Evolutionary conservation across 1,140 invertebrate genomes (phyloP), one percentile per base, ranked within the genome.

Genomic region (Cyclargus thomasi): DNA sequence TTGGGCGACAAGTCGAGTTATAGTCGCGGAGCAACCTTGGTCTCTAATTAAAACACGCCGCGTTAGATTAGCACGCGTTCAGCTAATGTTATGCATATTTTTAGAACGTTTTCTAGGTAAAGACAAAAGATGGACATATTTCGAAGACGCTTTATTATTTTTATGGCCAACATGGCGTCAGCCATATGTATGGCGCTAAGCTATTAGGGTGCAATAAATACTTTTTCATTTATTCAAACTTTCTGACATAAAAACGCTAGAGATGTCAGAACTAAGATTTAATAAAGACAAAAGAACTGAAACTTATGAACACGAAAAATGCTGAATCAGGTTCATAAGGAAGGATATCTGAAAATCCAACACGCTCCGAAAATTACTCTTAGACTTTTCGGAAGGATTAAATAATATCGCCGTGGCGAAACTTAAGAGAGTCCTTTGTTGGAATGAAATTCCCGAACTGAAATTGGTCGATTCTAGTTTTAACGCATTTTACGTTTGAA

Each of bases 1-100:
- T 74, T 73, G 67, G 59, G 22, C 57, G 69, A 75, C 63, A 35
- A 66, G 62, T 69, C 53, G 69, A 23, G 18, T 59, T 59, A 59
- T 59, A 20, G 55, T 18, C 55, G 55, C 21, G 55, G 55, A 59
- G 17, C 17, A 57, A 59, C 55, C 55, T 59, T 59, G 55, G 55
- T 18, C 8, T 5, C n/a, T 59, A 59, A 59, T 59, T 59, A 59
- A 59, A 59, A 59, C 10, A 59, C 55, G 6, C 18, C 53, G 18
- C 16, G 53, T 55, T 59, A 21, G 39, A 47, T 47, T 47, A 47
- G 39, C 39, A 16, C 39, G 39, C 39, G 39, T 47, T 16, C 14
- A 47, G 29, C 29, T 29, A 29, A 29, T 29, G 39, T 53, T 53
- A 22, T 53, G 18, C n/a, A 53, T 63, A 23, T n/a, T 53, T 14